Percentiles rank a stretch among this genome's conserved stretches.
These are phyloP conservation scores for Drosophila parabipectinata DNA, from an alignment of 1,140 invertebrate species.

Conservation along the genomic window DNA sequence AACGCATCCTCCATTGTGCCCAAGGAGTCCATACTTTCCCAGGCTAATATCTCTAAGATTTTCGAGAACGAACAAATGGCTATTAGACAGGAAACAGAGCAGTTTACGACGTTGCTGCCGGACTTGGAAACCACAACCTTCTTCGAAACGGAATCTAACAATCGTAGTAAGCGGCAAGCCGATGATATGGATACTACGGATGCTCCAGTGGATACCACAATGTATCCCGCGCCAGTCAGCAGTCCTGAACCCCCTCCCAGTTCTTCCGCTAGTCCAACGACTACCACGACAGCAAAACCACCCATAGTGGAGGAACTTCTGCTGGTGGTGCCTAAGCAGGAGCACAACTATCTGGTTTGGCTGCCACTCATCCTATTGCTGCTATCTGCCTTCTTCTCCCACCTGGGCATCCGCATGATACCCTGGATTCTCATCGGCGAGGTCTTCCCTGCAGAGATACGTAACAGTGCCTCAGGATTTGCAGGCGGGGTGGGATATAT, in stretches of 20 bases:
- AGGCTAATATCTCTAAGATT: slow-evolving; percentile 76
- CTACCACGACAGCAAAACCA: slow-evolving; percentile 29
- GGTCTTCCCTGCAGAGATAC: slow-evolving; percentile 87
- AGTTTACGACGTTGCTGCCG: slow-evolving; percentile 44
- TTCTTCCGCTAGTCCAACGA: neutral
- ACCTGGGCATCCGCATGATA: slow-evolving; percentile 88
- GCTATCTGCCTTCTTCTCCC: slow-evolving; percentile 88
- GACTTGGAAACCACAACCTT: slow-evolving; percentile 62
- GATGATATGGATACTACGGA: slow-evolving; percentile 41
- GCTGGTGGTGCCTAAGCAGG: slow-evolving; percentile 73
- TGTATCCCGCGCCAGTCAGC: slow-evolving; percentile 17
- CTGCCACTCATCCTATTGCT: slow-evolving; percentile 88
- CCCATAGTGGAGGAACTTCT: slow-evolving; percentile 64
- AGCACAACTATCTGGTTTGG: slow-evolving; percentile 86
- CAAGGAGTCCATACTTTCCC: slow-evolving; percentile 68
- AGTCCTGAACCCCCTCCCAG: slow-evolving; percentile 6
- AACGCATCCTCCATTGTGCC: slow-evolving; percentile 75
- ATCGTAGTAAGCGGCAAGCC: slow-evolving; percentile 46
- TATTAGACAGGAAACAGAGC: slow-evolving; percentile 30
- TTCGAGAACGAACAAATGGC: slow-evolving; percentile 60
- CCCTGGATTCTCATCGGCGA: slow-evolving; percentile 92
- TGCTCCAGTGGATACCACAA: slow-evolving; percentile 38
- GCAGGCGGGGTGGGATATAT: slow-evolving; percentile 89
- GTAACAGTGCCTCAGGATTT: slow-evolving; percentile 88
- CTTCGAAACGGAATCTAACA: slow-evolving; percentile 30